These are phyloP conservation scores for Penaeus indicus DNA, from an alignment of 1,140 invertebrate species.

Conservation along the genomic window DNA sequence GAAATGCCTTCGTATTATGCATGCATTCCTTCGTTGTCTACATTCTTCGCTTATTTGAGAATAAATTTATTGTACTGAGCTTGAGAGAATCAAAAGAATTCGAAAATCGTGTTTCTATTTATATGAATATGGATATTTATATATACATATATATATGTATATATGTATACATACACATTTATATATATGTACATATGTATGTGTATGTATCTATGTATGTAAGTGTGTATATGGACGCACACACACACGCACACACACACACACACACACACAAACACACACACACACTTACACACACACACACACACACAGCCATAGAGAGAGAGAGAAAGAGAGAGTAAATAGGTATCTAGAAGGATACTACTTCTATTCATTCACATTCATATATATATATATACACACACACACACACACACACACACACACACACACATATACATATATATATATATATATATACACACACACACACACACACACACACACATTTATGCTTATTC, in stretches of 20 bases:
- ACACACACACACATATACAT: background rate
- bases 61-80: background rate
- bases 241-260: background rate
- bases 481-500: background rate
- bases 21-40: background rate
- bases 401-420: background rate
- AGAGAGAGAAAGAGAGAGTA: background rate
- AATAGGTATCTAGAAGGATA: background rate
- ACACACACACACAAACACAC: no score
- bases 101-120: background rate
- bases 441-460: background rate
- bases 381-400: background rate
- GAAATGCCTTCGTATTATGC: no score
- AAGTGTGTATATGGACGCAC: background rate
- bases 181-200: background rate
- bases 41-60: background rate
- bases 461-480: background rate
- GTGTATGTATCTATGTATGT: slow-evolving; percentile 10
- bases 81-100: background rate
- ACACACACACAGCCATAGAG: no score
- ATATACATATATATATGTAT: background rate
- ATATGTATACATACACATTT: background rate
- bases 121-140: background rate
- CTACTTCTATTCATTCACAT: background rate
- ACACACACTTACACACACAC: no score